Base-by-base conservation (phyloP, 2,888 invertebrate genomes). In the Hybos culiciformis region DNA sequence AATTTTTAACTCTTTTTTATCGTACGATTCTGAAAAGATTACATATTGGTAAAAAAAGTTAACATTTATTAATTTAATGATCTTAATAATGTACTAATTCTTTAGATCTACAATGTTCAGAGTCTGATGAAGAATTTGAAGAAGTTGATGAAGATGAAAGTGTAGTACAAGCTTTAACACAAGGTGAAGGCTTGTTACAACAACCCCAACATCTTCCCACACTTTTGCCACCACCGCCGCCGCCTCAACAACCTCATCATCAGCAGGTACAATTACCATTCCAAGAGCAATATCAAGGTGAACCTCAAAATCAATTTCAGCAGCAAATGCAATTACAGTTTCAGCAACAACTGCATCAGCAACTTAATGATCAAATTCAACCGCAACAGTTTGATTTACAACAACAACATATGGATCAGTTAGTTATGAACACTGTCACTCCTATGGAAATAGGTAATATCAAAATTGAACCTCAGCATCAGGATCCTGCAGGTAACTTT, bases 91-190 rank as follows among this genome's bases (percentile, higher is more conserved):
- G n/a, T n/a, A n/a, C n/a, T n/a, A n/a, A n/a, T n/a, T n/a, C n/a
- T n/a, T n/a, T 50, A 77, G 79, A 80, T 67, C 62, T 80, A 37
- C 79, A 80, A 61, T 80, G 79, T 58, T 80, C 80, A 12, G 80
- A 79, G 42, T 80, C 81, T 56, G 74, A 76, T 45, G 76, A 75
- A 46, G 78, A 78, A 54, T 70, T 78, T 46, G 77, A 78, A 53
- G 77, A 78, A 53, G 74, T 73, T 68, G 69, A 71, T 6, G 71
- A 72, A 44, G 74, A 73, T 51, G 71, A 69, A 48, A 65, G 64
- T 40, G 68, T 67, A 32, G 69, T 71, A 1, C 70, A 72, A 51
- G 58, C 56, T 39, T 53, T 66, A 48, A 64, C 62, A 48, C 64
- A 67, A 49, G 62, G 61, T 14, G 66, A 66, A 51, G 47, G 46